Base-by-base conservation (phyloP, 1,140 invertebrate species). In the Steinernema khuongi region DNA sequence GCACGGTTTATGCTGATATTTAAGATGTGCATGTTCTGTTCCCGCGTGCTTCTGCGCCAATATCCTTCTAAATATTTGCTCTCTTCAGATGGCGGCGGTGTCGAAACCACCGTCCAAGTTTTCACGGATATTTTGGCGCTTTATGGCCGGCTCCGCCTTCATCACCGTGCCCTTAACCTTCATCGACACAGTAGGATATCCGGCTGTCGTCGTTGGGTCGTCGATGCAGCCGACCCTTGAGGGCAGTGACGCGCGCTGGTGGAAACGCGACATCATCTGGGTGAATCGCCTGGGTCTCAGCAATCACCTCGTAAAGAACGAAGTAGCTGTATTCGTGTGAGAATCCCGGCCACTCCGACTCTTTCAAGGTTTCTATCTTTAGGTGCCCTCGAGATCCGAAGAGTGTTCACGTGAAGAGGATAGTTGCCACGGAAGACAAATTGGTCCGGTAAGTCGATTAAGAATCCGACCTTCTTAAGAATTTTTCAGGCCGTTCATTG, bases 161-260 rank as follows among this genome's bases (percentile, higher is more conserved):
- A 22, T 60, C 50, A 60, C 50, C 14, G 26, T 75, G 18, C 77
- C 78, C 14, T 50, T 79, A 19, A 71, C 77, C 7, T 67, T 78
- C 60, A 67, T 28, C 44, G 77, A 80, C 22, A 0, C 30, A 26
- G 32, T 78, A 14, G 77, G 77, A 22, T 70, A 79, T 80, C 77
- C 77, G 0, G 41, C 60, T 1, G 31, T 22, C 30, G 78, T 78
- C 28, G 28, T 29, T 1, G 77, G 77, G 1, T 14, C 71, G 50
- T 78, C 77, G 0, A 78, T 78, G 28, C 7, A 78, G 75, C 75
- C 75, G 28, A 76, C 75, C 11, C 68, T 76, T 22, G 19, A 28
- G 14, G 75, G 75, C 1, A 76, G 71, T 19, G 28, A 77, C 22
- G 43, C 33, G 11, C 75, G 76, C n/a, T 76, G 75, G 75, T 72